These are phyloP conservation scores for Amphipoea oculea DNA, from an alignment of 2,888 invertebrate species.

Conservation along the genomic window DNA sequence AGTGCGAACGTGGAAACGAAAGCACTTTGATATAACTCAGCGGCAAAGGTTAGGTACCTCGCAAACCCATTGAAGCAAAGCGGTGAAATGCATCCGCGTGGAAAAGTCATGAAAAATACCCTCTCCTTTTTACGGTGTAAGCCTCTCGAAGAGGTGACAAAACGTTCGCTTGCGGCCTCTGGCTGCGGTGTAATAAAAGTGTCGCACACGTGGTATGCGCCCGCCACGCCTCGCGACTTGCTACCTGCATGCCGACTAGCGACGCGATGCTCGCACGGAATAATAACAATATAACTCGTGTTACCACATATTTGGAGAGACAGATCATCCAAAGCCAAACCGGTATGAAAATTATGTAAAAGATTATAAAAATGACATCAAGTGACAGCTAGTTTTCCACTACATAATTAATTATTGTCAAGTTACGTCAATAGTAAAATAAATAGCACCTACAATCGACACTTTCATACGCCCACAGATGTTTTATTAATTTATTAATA, in stretches of 20 bases:
- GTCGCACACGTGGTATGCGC: constrained; percentile 71
- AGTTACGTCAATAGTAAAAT: not conserved
- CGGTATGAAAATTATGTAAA: not conserved
- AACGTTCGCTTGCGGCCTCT: constrained; percentile 75
- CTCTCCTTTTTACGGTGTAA: constrained; percentile 78
- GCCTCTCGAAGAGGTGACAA: constrained; percentile 83
- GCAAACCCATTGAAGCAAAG: constrained; percentile 80
- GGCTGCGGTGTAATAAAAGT: constrained; percentile 77
- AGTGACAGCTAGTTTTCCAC: constrained; percentile 1
- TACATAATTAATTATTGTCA: not conserved
- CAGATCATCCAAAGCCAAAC: not conserved
- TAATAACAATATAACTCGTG: constrained; percentile 39
- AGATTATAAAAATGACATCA: not conserved
- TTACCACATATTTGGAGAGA: constrained; percentile 22
- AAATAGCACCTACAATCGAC: not conserved
- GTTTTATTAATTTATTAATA: constrained; percentile 32
- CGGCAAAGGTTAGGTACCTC: constrained; percentile 78
- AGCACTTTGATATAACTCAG: constrained; percentile 79
- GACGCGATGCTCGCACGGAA: constrained; percentile 51
- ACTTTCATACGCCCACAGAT: constrained; percentile 1
- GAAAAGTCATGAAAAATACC: constrained; percentile 84
- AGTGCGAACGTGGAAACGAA: constrained; percentile 71
- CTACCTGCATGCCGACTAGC: constrained; percentile 62
- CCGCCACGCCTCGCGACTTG: constrained; percentile 50
- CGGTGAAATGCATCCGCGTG: constrained; percentile 82